These are phyloP conservation scores for Gasterosteus aculeatus DNA, from an alignment of 2,113 vertebrate species.

Conservation along the genomic window DNA sequence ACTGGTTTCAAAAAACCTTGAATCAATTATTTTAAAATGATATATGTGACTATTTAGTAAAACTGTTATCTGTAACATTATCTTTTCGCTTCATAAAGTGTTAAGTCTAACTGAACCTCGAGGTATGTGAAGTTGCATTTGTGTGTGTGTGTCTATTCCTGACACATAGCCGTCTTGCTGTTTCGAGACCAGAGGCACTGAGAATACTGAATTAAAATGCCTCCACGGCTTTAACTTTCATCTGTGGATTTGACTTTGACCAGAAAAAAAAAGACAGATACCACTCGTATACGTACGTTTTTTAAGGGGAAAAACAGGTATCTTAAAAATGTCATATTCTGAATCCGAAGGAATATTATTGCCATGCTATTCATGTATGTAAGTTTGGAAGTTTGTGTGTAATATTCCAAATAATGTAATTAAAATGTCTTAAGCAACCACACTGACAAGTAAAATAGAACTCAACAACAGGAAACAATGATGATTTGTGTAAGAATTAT, in stretches of 20 bases:
- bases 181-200: not conserved
- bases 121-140: constrained; percentile 2
- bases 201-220: not conserved
- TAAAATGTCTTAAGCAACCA: not conserved
- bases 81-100: not conserved
- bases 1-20: not conserved
- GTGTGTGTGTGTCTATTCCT: not conserved
- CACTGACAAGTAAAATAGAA: not conserved
- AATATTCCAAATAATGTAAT: constrained; percentile 10
- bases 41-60: not conserved
- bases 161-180: not conserved
- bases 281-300: not conserved
- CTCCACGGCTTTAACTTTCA: not conserved
- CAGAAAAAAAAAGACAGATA: not conserved
- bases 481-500: not conserved
- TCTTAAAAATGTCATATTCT: not conserved
- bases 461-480: not conserved
- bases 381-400: not conserved
- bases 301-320: not conserved
- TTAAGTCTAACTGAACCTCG: not conserved
- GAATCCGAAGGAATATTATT: not conserved
- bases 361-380: not conserved
- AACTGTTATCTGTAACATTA: not conserved
- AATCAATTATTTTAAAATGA: not conserved
- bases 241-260: not conserved